Percentiles rank a stretch among this genome's conserved stretches.
Evolutionary conservation across 2,888 invertebrate species (phyloP).

Genomic region (Sphecodes monilicornis): DNA sequence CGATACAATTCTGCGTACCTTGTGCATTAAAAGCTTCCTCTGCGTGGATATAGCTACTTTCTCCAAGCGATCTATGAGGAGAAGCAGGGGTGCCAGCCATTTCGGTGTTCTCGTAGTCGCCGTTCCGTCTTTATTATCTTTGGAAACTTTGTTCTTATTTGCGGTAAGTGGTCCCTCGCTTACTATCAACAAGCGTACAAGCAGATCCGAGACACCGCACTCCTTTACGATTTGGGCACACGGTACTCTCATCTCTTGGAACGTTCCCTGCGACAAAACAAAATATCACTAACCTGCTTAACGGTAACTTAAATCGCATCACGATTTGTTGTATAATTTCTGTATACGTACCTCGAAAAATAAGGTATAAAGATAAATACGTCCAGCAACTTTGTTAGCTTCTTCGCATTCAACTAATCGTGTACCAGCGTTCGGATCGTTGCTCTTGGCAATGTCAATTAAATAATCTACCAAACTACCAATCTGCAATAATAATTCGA

Average conservation of each 20-base stretch:
- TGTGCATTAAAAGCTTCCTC: constrained; percentile 88
- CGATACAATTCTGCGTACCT: constrained; percentile 55
- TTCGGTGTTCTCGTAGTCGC: constrained; percentile 86
- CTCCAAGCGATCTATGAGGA: constrained; percentile 91
- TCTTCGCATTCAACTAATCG: constrained; percentile 82
- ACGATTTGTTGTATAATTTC: background rate
- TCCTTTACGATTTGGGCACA: constrained; percentile 86
- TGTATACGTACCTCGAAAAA: constrained; percentile 87
- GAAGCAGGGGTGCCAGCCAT: constrained; percentile 91
- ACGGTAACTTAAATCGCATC: background rate
- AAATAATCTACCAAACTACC: constrained; percentile 79
- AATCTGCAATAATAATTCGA: constrained; percentile 67
- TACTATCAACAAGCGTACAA: constrained; percentile 82
- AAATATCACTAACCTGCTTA: background rate
- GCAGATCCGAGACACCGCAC: constrained; percentile 80
- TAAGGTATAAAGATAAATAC: constrained; percentile 89
- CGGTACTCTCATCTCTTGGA: constrained; percentile 88
- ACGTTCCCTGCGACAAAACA: constrained; percentile 78
- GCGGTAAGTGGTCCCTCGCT: constrained; percentile 80
- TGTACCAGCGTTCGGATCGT: constrained; percentile 78
- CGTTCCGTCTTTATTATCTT: constrained; percentile 74
- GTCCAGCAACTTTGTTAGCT: constrained; percentile 85
- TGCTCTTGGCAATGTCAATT: constrained; percentile 78
- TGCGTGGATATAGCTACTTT: constrained; percentile 90
- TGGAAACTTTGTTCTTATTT: constrained; percentile 62